Evolutionary conservation across 2,888 invertebrate genomes (phyloP), one percentile per base, ranked within the genome.

Genomic region (Xanthostigma xanthostigma): DNA sequence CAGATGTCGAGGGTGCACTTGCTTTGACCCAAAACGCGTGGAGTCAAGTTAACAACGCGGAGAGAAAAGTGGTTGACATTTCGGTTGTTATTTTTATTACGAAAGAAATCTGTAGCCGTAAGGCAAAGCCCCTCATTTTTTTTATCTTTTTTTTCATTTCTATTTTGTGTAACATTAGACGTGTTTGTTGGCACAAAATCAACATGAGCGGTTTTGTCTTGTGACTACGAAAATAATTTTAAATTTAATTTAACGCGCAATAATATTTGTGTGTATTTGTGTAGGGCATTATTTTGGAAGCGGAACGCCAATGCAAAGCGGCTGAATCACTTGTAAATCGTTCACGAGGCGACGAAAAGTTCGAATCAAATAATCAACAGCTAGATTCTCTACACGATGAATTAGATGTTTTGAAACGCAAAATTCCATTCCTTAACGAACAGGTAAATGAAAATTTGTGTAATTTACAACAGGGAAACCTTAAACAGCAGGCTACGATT

Each of bases 1-100:
- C 88, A 4, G 93, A 96, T 64, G 86, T 95, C 45, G 92, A 93
- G 70, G 96, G 92, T 57, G 98, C 97, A 2, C 73, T 95, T 46
- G 93, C 91, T 62, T 76, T 95, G 41, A 96, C 96, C 0, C 79
- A 84, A 36, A 87, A 90, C 60, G 82, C 83, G 4, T 80, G 79
- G 63, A 70, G 75, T 56, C 73, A 80, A 56, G 80, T 81, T 8
- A 74, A 77, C 49, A 73, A 76, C 62, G 74, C 74, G 42, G 74
- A 74, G 36, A 56, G 63, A 14, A 63, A 62, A 56, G 64, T 64
- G 4, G 62, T 63, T 48, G 52, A 57, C 45, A 62, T 65, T 1
- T 60, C 63, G 38, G 56, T 54, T 49, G 44, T 35, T 43, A 35
- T 33, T 12, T 36, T 42, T 27, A 27, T 27, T 6, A 27, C 27